Evolutionary conservation across 1,140 invertebrate genomes (phyloP), one percentile per base, ranked within the genome.

Genomic region (Drosophila micromelanica): DNA sequence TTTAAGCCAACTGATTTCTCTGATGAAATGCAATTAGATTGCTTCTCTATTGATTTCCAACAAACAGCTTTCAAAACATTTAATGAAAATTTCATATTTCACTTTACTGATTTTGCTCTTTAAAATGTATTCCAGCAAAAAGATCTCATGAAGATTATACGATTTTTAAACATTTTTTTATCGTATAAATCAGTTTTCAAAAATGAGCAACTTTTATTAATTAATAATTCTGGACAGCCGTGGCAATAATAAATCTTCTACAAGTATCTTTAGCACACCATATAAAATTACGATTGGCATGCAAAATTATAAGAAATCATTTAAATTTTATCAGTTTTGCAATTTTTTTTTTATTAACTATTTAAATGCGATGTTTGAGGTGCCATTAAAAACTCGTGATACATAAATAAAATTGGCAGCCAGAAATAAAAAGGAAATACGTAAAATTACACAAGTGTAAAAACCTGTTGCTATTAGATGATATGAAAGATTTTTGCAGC

Each of bases 1-100:
- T 38, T 38, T 13, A 37, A 60, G 64, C 49, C 54, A 60, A 69
- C 80, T 65, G 82, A 86, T 87, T 87, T 69, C 72, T 70, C 67
- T 70, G 65, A 17, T 42, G n/a, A 20, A 13, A 35, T 30, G 11
- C 40, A 73, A 60, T 38, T n/a, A 38, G 15, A 42, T 56, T 38
- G 38, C 32, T 54, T 60, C 59, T 54, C 40, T 13, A 59, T 46
- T 68, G 78, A 87, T 87, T 87, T 82, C 81, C 63, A 72, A 54
- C 57, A 77, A 63, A 67, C 71, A 78, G 63, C 68, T 59, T 60
- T 37, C 38, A 51, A 62, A 62, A 32, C 20, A 56, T 56, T 15
- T 8, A 43, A 45, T 13, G 20, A 23, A 23, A 0, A 3, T 2
- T 23, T 23, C 3, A 23, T 23, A 23, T 23, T 17, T 17, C 20